Evolutionary conservation across 2,888 invertebrate species (phyloP).

Genomic region (Cyclophora punctaria): DNA sequence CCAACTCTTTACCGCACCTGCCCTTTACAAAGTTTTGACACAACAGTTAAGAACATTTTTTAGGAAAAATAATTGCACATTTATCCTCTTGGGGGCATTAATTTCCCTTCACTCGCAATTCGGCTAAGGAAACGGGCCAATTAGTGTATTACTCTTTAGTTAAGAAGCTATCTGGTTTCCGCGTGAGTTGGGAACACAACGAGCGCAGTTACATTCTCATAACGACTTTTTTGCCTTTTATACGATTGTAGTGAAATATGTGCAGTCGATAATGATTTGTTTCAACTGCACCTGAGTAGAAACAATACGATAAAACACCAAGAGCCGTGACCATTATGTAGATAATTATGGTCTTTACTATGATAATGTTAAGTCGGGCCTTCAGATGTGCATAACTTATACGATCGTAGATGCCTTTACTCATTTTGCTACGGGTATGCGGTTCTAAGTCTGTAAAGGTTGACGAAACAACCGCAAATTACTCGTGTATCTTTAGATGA

Average conservation of each 20-base stretch:
- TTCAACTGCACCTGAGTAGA: conserved; percentile 23
- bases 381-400: conserved; percentile 27
- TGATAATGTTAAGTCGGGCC: conserved; percentile 32
- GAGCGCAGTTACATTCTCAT: conserved; percentile 7
- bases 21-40: conserved; percentile 59
- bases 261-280: conserved; percentile 16
- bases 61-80: conserved; percentile 59
- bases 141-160: conserved; percentile 60
- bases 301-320: conserved; percentile 26
- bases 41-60: conserved; percentile 50
- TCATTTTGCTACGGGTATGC: not conserved
- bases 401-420: conserved; percentile 3
- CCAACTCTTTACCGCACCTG: conserved; percentile 58
- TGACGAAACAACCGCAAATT: too few species aligned
- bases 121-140: conserved; percentile 52
- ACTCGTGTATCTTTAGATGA: too few species aligned
- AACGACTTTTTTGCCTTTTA: not conserved
- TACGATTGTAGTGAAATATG: conserved; percentile 6
- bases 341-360: conserved; percentile 38
- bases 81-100: conserved; percentile 62
- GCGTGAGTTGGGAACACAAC: conserved; percentile 22
- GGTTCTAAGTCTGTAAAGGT: not conserved
- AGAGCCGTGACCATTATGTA: conserved; percentile 29
- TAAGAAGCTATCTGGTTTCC: conserved; percentile 29
- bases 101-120: conserved; percentile 61